Percentiles rank a stretch among this genome's conserved stretches.
Conservation (phyloP, 2,113 vertebrate genomes). For the Todiramphus chloris region DNA sequence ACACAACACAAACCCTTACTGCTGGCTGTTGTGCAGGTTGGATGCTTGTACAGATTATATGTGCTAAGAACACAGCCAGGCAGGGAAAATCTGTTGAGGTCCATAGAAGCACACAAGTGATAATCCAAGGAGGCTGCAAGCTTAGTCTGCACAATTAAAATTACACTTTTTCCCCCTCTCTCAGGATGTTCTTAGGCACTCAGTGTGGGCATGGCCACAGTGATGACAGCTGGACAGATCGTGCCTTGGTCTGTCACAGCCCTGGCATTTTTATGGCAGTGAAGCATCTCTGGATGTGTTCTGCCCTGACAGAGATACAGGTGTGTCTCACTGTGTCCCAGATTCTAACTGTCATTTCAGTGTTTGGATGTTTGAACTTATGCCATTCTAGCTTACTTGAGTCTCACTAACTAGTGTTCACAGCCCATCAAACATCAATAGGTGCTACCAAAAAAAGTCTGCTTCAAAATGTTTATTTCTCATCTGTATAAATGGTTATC, state of each 20-base stretch:
- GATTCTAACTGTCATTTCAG: background rate
- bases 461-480: background rate
- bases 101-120: background rate
- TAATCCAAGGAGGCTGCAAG: background rate
- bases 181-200: no score
- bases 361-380: background rate
- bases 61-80: background rate
- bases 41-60: background rate
- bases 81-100: background rate
- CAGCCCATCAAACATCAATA: background rate
- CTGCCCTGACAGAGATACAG: background rate
- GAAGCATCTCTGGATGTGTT: background rate
- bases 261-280: background rate
- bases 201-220: rapidly evolving
- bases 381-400: background rate
- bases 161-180: background rate
- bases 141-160: background rate
- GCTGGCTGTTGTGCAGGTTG: background rate
- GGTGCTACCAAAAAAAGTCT: background rate
- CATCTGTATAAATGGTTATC: background rate
- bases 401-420: no score
- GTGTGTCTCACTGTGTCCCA: background rate
- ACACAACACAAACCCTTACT: background rate
- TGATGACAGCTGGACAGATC: no score
- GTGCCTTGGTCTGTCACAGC: background rate